phyloP scores from a whole-genome alignment of 2,797 vertebrate genomes.

The Cynopterus sphinx region DNA sequence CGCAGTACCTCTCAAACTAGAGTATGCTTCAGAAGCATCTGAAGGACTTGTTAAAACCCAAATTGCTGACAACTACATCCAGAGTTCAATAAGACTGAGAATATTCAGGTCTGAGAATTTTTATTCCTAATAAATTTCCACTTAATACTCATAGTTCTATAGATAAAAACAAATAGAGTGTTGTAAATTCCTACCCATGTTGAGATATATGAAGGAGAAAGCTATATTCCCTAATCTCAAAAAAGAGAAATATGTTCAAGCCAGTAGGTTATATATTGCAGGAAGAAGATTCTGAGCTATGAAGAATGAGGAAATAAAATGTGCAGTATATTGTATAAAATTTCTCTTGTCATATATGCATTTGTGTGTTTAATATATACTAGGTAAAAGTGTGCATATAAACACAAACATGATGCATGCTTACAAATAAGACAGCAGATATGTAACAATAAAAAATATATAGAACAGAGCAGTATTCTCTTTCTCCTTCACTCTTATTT shows the following conservation, averaged over 20 bases:
- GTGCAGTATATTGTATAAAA: neutral
- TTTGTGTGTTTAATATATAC: neutral
- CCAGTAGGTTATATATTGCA: neutral
- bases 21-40: neutral
- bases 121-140: neutral
- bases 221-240: neutral
- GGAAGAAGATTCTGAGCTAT: neutral
- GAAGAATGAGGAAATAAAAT: neutral
- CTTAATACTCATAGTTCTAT: neutral
- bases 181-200: neutral
- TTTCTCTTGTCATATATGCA: neutral
- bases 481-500: neutral
- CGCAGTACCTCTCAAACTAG: neutral
- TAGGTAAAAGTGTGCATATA: neutral
- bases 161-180: neutral
- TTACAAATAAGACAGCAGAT: neutral
- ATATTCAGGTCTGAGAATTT: neutral
- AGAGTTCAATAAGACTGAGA: neutral
- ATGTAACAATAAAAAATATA: neutral
- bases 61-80: neutral
- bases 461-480: neutral
- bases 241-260: neutral
- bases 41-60: neutral
- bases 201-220: neutral
- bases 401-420: neutral